Percentiles rank a stretch among this genome's conserved stretches.
phyloP scores from a whole-genome alignment of 2,797 vertebrate genomes.

The Rhinophrynus dorsalis region DNA sequence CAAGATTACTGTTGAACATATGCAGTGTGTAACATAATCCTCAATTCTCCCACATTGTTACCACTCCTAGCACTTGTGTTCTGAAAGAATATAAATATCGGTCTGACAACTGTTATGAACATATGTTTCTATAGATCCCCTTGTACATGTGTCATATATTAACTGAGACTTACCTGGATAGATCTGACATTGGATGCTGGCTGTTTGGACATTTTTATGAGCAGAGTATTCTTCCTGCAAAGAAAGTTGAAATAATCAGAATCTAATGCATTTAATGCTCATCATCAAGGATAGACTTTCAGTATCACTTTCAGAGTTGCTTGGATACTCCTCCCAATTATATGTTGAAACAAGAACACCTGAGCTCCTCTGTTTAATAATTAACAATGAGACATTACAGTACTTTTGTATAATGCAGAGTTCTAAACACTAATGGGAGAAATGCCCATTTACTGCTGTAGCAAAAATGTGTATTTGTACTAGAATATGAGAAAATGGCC shows the following conservation, averaged over 20 bases:
- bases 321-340: conserved; percentile 75
- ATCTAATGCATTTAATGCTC: conserved; percentile 63
- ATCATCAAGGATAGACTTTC: conserved; percentile 79
- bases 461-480: too few species aligned
- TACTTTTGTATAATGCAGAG: conserved; percentile 4
- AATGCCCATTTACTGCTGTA: too few species aligned
- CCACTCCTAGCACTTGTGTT: not conserved
- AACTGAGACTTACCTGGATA: conserved; percentile 85
- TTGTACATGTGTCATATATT: too few species aligned
- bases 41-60: not conserved
- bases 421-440: too few species aligned
- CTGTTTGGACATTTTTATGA: conserved; percentile 88
- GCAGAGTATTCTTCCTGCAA: conserved; percentile 77
- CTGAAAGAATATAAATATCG: not conserved
- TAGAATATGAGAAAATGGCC: too few species aligned
- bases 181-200: conserved; percentile 92
- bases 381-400: conserved; percentile 77
- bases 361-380: conserved; percentile 80
- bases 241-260: conserved; percentile 68
- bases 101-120: not conserved
- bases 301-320: conserved; percentile 75
- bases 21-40: not conserved
- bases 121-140: not conserved
- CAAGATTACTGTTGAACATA: too few species aligned
- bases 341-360: conserved; percentile 70